Percentiles rank a stretch among this genome's conserved stretches.
These are phyloP conservation scores for Eulithis testata DNA, from an alignment of 2,888 invertebrate genomes.

Conservation along the genomic window DNA sequence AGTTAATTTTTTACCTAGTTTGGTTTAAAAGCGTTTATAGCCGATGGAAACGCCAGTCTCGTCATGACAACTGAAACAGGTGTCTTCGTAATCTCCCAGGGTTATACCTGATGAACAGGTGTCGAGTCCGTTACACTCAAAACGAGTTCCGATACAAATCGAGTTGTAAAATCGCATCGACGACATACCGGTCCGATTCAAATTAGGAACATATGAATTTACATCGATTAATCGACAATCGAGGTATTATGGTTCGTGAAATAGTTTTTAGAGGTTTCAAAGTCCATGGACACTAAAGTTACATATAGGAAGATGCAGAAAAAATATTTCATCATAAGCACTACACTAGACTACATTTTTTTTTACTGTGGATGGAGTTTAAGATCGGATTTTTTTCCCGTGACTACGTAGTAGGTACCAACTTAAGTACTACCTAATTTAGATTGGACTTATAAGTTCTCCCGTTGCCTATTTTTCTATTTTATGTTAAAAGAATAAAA, in stretches of 20 bases:
- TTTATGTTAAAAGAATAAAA: too few relatives aligned
- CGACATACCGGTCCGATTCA: conserved; percentile 38
- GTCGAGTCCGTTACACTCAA: conserved; percentile 59
- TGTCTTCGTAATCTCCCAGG: conserved; percentile 36
- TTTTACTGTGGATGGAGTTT: too few relatives aligned
- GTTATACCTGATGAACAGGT: conserved; percentile 58
- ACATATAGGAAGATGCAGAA: too few relatives aligned
- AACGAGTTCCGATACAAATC: conserved; percentile 57
- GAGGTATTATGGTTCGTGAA: conserved; percentile 25
- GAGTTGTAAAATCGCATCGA: conserved; percentile 53
- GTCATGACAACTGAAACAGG: background rate
- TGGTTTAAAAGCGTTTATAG: too few relatives aligned
- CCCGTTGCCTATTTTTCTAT: too few relatives aligned
- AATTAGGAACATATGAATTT: conserved; percentile 16
- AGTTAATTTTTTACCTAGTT: too few relatives aligned
- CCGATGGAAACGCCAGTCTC: background rate
- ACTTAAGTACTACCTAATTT: too few relatives aligned
- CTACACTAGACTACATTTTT: too few relatives aligned
- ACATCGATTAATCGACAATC: conserved; percentile 31
- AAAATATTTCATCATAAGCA: too few relatives aligned
- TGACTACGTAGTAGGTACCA: too few relatives aligned
- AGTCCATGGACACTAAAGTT: background rate
- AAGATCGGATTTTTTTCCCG: too few relatives aligned
- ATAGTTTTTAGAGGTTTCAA: conserved; percentile 23
- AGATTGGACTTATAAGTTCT: too few relatives aligned